Base-by-base conservation (phyloP, 2,888 invertebrate species). In the Yponomeuta malinellus region DNA sequence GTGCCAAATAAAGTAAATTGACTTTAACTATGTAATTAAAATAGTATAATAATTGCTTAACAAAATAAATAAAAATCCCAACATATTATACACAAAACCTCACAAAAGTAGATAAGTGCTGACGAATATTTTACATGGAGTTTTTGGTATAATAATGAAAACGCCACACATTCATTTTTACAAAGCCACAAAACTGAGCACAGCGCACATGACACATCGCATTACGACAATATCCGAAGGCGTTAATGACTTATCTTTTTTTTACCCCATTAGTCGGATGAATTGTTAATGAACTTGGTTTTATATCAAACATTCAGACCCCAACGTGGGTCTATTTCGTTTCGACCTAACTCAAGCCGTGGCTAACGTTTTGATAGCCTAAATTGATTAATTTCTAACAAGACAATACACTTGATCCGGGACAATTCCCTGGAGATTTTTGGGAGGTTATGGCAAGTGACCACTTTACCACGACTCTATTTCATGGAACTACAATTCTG, bases 181-280 rank as follows among this genome's bases (percentile, higher is more conserved):
- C 63, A 29, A 59, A 6, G 12, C 15, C 15, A 59, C 52, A 59
- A 12, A 15, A 59, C 52, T 59, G 52, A 65, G 10, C 33, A 33
- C 65, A 29, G 64, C 29, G 4, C 10, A 29, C n/a, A n/a, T n/a
- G n/a, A n/a, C n/a, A n/a, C 1, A 29, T 33, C 65, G 65, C 65
- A 29, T 65, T 33, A 29, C 29, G 33, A 65, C 33, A 33, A 65
- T 69, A 67, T 59, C 66, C 59, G 64, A 69, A 71, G 63, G 63
- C 86, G 84, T 87, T 84, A 87, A 84, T 88, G 6, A 8, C 43
- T 43, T 43, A 43, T 43, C 43, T 87, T 86, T 87, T 23, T 86
- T 81, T 72, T 76, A 81, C 82, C 10, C 63, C 86, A 88, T 87
- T 87, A 87, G 83, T 72, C 76, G 81, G 79, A 84, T 83, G 84